Evolutionary conservation across 1,140 invertebrate species (phyloP).

Genomic region (Parasteatoda tepidariorum): DNA sequence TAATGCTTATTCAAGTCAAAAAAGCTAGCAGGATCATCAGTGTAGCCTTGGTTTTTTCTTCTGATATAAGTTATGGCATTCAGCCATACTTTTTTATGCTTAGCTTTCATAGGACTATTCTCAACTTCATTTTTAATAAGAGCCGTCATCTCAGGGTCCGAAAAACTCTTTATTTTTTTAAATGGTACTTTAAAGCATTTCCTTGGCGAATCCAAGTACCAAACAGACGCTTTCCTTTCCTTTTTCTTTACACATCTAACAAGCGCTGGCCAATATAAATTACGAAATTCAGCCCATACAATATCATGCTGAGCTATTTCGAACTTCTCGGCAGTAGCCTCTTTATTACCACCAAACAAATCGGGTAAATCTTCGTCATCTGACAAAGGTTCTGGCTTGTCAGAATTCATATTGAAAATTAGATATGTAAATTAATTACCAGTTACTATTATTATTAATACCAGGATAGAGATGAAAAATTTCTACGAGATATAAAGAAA

Average conservation of each 20-base stretch:
- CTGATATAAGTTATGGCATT: background rate
- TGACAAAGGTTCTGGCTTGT: too few species aligned
- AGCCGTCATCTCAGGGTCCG: background rate
- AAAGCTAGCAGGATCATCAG: constrained; percentile 1
- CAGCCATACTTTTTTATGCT: background rate
- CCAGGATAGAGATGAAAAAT: too few species aligned
- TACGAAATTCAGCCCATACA: constrained; percentile 19
- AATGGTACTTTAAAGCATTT: constrained; percentile 13
- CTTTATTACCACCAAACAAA: background rate
- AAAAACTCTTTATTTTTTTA: background rate
- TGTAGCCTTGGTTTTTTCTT: background rate
- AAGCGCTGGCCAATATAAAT: constrained; percentile 22
- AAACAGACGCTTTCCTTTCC: constrained; percentile 12
- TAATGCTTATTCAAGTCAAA: background rate
- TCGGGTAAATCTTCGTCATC: constrained; percentile 12
- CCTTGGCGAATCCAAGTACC: constrained; percentile 10
- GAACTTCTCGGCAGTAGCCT: background rate
- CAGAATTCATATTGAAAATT: too few species aligned
- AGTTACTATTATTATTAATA: too few species aligned
- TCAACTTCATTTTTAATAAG: background rate
- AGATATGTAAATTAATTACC: too few species aligned
- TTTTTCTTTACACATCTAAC: constrained; percentile 4
- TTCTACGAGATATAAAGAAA: too few species aligned
- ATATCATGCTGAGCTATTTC: background rate
- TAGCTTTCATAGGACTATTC: background rate